These are phyloP conservation scores for Mimumesa dahlbomi DNA, from an alignment of 2,888 invertebrate species.

Conservation along the genomic window DNA sequence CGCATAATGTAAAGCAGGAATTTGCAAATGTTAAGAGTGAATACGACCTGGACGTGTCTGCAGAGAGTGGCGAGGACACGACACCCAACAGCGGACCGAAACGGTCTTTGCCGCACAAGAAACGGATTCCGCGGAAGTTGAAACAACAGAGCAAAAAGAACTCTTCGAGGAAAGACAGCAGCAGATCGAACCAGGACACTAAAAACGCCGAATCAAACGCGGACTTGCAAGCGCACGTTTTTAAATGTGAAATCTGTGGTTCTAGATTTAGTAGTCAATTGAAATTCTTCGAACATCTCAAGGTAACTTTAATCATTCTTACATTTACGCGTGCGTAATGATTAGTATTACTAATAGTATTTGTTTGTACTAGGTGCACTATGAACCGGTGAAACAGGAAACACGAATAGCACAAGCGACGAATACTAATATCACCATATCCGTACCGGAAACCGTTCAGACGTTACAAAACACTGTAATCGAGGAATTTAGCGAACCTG, in stretches of 20 bases:
- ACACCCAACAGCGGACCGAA: conserved; percentile 80
- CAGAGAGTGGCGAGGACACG: conserved; percentile 80
- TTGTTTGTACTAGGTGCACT: conserved; percentile 68
- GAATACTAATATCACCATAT: conserved; percentile 75
- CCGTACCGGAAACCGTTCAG: conserved; percentile 68
- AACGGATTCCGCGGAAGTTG: conserved; percentile 90
- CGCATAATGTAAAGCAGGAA: conserved; percentile 75
- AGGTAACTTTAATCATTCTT: conserved; percentile 79
- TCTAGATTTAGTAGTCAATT: conserved; percentile 88
- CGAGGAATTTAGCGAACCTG: conserved; percentile 92
- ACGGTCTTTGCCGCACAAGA: conserved; percentile 92
- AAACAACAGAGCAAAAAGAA: conserved; percentile 80
- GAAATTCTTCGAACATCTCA: conserved; percentile 92
- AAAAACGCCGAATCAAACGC: conserved; percentile 55
- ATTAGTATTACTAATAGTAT: too few species aligned
- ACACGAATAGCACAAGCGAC: conserved; percentile 75
- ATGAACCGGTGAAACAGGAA: conserved; percentile 77
- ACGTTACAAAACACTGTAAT: conserved; percentile 82
- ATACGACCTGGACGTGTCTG: conserved; percentile 79
- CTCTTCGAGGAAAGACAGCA: conserved; percentile 67
- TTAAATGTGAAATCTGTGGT: conserved; percentile 91
- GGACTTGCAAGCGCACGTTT: conserved; percentile 81
- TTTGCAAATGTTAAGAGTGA: conserved; percentile 79
- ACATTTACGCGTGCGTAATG: neutral
- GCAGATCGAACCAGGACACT: conserved; percentile 61